Percentiles rank a stretch among this genome's conserved stretches.
phyloP scores from a whole-genome alignment of 2,888 invertebrate species.

The Ophraella communa region DNA sequence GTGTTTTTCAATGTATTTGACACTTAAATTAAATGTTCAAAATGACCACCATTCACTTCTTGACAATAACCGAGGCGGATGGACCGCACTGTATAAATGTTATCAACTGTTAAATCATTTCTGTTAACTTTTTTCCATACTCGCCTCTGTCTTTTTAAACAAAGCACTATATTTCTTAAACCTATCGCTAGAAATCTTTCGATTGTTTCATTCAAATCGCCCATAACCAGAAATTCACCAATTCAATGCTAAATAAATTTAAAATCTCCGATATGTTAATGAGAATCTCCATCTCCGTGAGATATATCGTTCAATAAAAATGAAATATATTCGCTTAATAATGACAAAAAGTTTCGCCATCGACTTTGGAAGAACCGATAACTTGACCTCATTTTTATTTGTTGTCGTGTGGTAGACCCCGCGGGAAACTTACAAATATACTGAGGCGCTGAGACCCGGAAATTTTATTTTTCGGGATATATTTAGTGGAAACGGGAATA shows the following conservation, averaged over 20 bases:
- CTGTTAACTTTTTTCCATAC: neutral
- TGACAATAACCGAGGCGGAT: no score
- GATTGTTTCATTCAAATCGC: neutral
- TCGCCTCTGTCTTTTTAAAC: neutral
- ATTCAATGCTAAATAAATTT: neutral
- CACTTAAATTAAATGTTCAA: no score
- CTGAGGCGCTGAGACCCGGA: neutral
- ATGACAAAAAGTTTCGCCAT: conserved; percentile 1
- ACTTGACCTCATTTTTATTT: conserved; percentile 2
- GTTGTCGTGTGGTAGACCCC: neutral
- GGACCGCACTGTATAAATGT: no score
- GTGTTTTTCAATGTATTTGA: no score
- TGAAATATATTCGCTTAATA: conserved; percentile 2
- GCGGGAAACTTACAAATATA: neutral
- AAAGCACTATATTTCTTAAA: neutral
- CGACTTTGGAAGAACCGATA: no score
- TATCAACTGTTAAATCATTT: no score
- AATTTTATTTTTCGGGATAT: neutral
- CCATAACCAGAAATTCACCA: neutral
- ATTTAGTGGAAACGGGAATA: conserved; percentile 1
- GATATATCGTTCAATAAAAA: conserved; percentile 4
- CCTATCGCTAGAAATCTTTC: neutral
- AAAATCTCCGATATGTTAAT: conserved; percentile 1
- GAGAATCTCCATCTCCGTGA: neutral
- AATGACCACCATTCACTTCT: no score